Evolutionary conservation across 2,888 invertebrate genomes (phyloP).

Genomic region (Papilio protenor): DNA sequence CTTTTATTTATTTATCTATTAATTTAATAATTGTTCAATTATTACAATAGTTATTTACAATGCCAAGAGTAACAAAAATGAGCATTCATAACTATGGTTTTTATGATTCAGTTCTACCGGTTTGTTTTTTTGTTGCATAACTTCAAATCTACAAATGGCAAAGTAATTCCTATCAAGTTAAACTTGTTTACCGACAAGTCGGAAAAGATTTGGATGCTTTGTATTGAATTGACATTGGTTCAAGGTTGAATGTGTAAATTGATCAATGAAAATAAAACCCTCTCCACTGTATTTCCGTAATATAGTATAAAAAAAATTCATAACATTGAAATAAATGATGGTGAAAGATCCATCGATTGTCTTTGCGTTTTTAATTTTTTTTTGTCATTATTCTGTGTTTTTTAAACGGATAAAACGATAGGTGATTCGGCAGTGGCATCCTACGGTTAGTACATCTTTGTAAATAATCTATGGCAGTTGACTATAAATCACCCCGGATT

Average conservation of each 20-base stretch:
- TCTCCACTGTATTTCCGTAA: not conserved
- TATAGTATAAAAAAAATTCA: too few species aligned
- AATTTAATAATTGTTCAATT: not conserved
- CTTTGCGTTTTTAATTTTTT: too few species aligned
- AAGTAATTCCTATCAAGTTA: slow-evolving; percentile 8
- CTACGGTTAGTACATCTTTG: not conserved
- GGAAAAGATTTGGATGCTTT: slow-evolving; percentile 5
- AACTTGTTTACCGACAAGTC: slow-evolving; percentile 10
- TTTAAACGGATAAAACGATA: too few species aligned
- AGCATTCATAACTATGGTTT: not conserved
- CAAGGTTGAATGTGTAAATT: slow-evolving; percentile 2
- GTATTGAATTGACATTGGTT: not conserved
- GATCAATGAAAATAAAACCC: not conserved
- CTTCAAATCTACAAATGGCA: slow-evolving; percentile 6
- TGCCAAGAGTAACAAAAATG: too few species aligned
- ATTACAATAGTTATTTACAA: too few species aligned
- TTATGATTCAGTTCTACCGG: not conserved
- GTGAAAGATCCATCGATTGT: too few species aligned
- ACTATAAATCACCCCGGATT: not conserved
- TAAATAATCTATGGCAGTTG: not conserved
- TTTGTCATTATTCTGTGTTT: too few species aligned
- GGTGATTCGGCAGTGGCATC: not conserved
- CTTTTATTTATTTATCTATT: not conserved
- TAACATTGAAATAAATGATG: too few species aligned
- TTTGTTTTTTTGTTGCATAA: slow-evolving; percentile 16